Evolutionary conservation across 2,888 invertebrate genomes (phyloP).

Genomic region (Nomada goodeniana): DNA sequence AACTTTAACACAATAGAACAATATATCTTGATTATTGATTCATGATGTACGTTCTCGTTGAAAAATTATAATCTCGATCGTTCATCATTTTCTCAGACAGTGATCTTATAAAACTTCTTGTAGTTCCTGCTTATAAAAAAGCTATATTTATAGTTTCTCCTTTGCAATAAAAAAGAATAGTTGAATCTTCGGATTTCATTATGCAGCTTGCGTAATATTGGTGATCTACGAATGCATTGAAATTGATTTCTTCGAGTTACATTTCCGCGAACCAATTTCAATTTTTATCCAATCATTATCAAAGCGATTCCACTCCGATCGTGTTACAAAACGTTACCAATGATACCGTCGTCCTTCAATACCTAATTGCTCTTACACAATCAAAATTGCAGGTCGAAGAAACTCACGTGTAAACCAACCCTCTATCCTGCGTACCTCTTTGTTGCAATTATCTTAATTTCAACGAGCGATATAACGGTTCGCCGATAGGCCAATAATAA

Average conservation of each 20-base stretch:
- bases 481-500: neutral
- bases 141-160: neutral
- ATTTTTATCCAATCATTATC: neutral
- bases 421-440: neutral
- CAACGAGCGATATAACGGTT: neutral
- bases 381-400: conserved; percentile 10
- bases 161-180: conserved; percentile 8
- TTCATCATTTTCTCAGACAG: too few relatives aligned
- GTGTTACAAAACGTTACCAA: neutral
- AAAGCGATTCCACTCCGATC: neutral
- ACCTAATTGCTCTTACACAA: neutral
- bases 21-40: too few relatives aligned
- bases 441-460: neutral
- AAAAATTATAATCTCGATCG: too few relatives aligned
- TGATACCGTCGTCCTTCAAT: neutral
- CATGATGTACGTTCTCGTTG: too few relatives aligned
- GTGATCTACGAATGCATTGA: conserved; percentile 1
- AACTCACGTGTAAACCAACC: neutral
- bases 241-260: conserved; percentile 21
- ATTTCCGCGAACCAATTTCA: conserved; percentile 19
- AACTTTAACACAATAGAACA: neutral
- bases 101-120: neutral
- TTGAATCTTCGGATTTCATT: neutral
- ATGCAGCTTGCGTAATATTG: neutral
- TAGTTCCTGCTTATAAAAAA: neutral